Base-by-base conservation (phyloP, 2,797 vertebrate species). In the Amphiprion clarkii region DNA sequence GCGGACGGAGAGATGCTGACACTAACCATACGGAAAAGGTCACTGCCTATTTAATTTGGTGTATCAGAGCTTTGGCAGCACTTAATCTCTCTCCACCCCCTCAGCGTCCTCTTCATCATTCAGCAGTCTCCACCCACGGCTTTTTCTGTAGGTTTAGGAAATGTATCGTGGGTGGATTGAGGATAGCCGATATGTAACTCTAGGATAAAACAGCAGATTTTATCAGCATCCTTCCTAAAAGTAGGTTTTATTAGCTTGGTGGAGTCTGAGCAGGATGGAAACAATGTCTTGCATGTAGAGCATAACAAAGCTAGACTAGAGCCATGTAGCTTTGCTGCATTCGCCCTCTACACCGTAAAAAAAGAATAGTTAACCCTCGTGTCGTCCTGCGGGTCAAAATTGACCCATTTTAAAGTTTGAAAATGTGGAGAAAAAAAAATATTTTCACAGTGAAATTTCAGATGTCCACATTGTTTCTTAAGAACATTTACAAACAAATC, bases 11-110 rank as follows among this genome's bases (percentile, higher is more conserved):
- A 64, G 44, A 67, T 16, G 67, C 52, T 65, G 72, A 81, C 66
- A 68, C 72, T 31, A 36, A 75, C 63, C 82, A 59, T 17, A 78
- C 48, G 75, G 84, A 61, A 83, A 84, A 79, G 81, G 74, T 84
- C 69, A 59, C 52, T 31, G 57, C 44, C 51, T 39, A 53, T 81
- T 79, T 71, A 23, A 65, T 78, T 76, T 63, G 29, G 73, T 74
- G 46, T 65, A 44, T 71, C 19, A 31, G 27, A 71, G 72, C 64
- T 66, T 78, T 73, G 63, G 75, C 81, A 78, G 65, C 68, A 2
- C 17, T 64, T 21, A n/a, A 42, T 83, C 13, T 68, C 52, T 72
- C 46, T 49, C 10, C 14, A 6, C 4, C 31, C 27, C n/a, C 56
- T 21, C 49, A 19, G 14, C 27, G 8, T 63, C 66, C 40, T 56